Evolutionary conservation across 2,888 invertebrate genomes (phyloP), one percentile per base, ranked within the genome.

Genomic region (Omphaloscelis lunosa): DNA sequence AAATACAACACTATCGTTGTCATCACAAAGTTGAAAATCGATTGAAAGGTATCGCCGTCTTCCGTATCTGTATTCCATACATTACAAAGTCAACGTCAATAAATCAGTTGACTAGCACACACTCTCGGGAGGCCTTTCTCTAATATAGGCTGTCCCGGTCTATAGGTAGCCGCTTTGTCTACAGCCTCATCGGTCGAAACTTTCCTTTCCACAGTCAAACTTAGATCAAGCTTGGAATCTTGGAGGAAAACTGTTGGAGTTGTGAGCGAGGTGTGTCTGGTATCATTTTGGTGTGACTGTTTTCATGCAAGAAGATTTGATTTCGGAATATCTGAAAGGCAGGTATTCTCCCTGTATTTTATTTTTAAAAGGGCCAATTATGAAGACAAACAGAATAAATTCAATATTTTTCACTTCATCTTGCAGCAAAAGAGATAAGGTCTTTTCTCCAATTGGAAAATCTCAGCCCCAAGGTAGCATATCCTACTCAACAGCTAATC

Each of bases 131-230:
- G 90, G 90, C 89, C 90, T 89, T 87, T 83, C 90, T 91, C 92
- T 92, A 94, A 94, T 95, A 94, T 93, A 93, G 92, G 91, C 90
- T 91, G 90, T 89, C 86, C 91, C 86, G 83, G 86, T 87, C 88
- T 93, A 92, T 93, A 93, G 93, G 91, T 93, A 93, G 93, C 90
- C 91, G 91, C 92, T 93, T 95, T 95, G 94, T 95, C 94, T 94
- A 92, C 92, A 92, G 86, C 92, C 93, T 94, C 95, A 93, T 94
- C 93, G 93, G 94, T 90, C 91, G 90, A 94, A 96, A 96, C 94
- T 96, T 96, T 95, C 94, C 95, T 94, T 95, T 95, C 95, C 94
- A 89, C 93, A 95, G 94, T 94, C 94, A 95, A 96, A 96, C 95
- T 95, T 95, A 94, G 94, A 95, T 95, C 95, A 94, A 92, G 92